phyloP scores from a whole-genome alignment of 1,140 invertebrate species.

The Ostrea denselamellosa region DNA sequence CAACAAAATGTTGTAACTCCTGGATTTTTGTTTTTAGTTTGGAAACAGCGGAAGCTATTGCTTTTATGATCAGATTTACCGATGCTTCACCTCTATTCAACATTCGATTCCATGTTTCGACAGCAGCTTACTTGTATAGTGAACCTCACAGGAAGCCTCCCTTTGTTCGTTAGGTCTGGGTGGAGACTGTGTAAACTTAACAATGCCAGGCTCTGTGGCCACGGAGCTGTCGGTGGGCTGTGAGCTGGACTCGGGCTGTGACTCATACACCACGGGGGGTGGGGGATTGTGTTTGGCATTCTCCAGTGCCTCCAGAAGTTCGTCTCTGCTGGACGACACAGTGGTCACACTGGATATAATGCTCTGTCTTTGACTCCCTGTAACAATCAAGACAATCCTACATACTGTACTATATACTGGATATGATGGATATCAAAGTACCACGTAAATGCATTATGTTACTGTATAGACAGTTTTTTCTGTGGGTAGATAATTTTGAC shows the following conservation, averaged over 20 bases:
- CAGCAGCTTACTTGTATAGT: conserved; percentile 24
- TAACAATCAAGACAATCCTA: neutral
- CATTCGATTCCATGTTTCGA: too few species aligned
- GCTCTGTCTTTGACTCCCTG: conserved; percentile 74
- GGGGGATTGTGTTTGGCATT: conserved; percentile 75
- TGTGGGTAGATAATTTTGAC: too few species aligned
- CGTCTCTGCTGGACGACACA: conserved; percentile 78
- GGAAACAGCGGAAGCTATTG: too few species aligned
- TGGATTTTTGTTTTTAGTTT: too few species aligned
- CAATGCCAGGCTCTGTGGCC: conserved; percentile 78
- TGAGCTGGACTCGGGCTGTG: conserved; percentile 69
- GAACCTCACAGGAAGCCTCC: conserved; percentile 78
- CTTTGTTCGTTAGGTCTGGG: conserved; percentile 79
- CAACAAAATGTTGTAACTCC: too few species aligned
- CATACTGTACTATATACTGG: neutral
- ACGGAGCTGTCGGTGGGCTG: conserved; percentile 75
- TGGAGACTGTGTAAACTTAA: conserved; percentile 79
- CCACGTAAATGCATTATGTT: too few species aligned
- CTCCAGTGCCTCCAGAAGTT: conserved; percentile 78
- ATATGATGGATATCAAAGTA: too few species aligned
- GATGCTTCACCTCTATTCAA: too few species aligned
- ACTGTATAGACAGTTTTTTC: too few species aligned
- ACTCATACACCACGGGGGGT: conserved; percentile 72
- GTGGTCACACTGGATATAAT: conserved; percentile 76
- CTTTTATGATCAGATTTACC: too few species aligned